Conservation (phyloP, 1,140 invertebrate species). For the Solenopsis fugax region DNA sequence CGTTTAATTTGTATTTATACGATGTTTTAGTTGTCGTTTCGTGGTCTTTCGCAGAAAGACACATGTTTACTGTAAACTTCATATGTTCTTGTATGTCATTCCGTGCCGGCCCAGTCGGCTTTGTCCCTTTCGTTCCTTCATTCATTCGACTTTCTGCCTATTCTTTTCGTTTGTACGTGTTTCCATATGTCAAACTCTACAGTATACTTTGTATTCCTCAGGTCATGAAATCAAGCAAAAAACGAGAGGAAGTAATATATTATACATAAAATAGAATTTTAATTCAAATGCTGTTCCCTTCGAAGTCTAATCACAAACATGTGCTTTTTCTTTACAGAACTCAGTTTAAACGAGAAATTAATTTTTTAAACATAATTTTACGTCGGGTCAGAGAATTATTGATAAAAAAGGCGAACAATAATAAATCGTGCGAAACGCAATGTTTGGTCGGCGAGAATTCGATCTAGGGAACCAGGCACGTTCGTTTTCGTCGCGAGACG, state of each 20-base stretch:
- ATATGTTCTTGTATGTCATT: background rate
- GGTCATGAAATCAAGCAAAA: background rate
- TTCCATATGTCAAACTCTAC: background rate
- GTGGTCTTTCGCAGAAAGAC: background rate
- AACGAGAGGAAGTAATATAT: no score
- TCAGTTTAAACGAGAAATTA: background rate
- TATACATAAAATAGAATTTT: background rate
- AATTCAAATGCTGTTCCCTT: background rate
- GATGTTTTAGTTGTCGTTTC: background rate
- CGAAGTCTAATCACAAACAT: background rate
- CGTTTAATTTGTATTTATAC: no score
- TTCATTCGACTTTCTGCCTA: background rate
- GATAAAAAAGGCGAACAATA: background rate
- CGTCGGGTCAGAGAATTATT: background rate
- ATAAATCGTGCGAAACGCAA: background rate
- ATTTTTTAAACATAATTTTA: background rate
- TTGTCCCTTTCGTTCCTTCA: background rate
- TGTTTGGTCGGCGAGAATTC: constrained; percentile 13
- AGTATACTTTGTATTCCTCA: background rate
- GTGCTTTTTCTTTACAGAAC: background rate
- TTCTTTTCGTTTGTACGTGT: background rate
- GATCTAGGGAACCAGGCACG: constrained; percentile 1
- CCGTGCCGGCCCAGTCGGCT: background rate
- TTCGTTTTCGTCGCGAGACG: constrained; percentile 35
- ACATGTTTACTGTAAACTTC: background rate